Conservation (phyloP, 2,888 invertebrate genomes). For the Idaea biselata region DNA sequence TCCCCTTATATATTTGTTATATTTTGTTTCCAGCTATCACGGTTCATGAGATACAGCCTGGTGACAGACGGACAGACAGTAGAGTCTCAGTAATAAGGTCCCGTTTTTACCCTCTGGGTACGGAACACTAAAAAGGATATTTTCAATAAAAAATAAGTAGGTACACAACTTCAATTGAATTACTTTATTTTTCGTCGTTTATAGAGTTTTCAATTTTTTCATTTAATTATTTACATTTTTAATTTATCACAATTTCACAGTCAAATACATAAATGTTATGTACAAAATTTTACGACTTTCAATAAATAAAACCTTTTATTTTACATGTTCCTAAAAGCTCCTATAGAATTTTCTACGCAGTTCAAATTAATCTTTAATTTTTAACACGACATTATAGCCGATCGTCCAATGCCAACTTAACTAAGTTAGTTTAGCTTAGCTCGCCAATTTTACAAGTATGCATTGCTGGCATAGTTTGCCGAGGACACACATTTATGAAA, state of each 20-base stretch:
- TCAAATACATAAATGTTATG: slow-evolving; percentile 57
- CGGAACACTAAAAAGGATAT: too few relatives aligned
- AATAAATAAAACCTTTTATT: slow-evolving; percentile 16
- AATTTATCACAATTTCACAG: slow-evolving; percentile 68
- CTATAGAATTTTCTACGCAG: slow-evolving; percentile 21
- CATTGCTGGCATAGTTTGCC: too few relatives aligned
- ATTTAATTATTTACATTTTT: slow-evolving; percentile 56
- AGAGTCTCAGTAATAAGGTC: too few relatives aligned
- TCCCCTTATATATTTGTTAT: too few relatives aligned
- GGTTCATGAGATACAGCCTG: too few relatives aligned
- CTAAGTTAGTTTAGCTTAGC: too few relatives aligned
- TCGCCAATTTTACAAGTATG: too few relatives aligned
- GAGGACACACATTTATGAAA: too few relatives aligned
- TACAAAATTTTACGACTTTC: slow-evolving; percentile 39
- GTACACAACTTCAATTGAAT: slow-evolving; percentile 22
- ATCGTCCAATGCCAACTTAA: too few relatives aligned
- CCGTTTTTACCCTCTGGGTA: too few relatives aligned
- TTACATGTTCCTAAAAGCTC: background rate
- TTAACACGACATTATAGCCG: background rate
- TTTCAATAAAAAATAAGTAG: background rate
- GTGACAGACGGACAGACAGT: too few relatives aligned
- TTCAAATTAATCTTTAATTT: slow-evolving; percentile 7
- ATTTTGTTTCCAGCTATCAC: too few relatives aligned
- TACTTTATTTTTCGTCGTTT: slow-evolving; percentile 41
- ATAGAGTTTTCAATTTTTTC: slow-evolving; percentile 26